Percentiles rank a stretch among this genome's conserved stretches.
These are phyloP conservation scores for Hedychridium roseum DNA, from an alignment of 2,888 invertebrate genomes.

Conservation along the genomic window DNA sequence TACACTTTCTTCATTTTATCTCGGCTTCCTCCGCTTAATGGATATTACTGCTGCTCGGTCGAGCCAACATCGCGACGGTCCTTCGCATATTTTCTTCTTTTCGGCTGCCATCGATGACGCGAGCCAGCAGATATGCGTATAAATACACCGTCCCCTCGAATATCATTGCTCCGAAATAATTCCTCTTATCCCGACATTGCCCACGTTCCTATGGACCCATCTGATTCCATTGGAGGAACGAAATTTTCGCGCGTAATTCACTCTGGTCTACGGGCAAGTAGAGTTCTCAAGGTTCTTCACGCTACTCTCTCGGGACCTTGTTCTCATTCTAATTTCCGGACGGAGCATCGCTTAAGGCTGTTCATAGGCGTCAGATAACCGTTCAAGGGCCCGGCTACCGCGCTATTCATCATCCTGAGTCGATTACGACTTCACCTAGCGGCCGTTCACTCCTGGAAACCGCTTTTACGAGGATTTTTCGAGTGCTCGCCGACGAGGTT, in stretches of 20 bases:
- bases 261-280: too few species aligned
- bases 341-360: slow-evolving; percentile 14
- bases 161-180: too few species aligned
- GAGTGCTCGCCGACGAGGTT: slow-evolving; percentile 13
- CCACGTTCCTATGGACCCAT: too few species aligned
- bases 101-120: too few species aligned
- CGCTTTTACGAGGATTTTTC: slow-evolving; percentile 24
- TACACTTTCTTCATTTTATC: not conserved
- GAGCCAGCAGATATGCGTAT: too few species aligned
- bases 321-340: slow-evolving; percentile 26
- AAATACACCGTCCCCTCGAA: too few species aligned
- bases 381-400: slow-evolving; percentile 13
- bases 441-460: slow-evolving; percentile 24
- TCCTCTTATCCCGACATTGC: too few species aligned
- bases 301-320: slow-evolving; percentile 10
- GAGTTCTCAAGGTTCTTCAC: slow-evolving; percentile 8
- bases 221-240: too few species aligned
- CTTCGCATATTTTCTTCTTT: too few species aligned
- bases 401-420: slow-evolving; percentile 26
- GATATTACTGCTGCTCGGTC: too few species aligned
- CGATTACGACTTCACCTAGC: slow-evolving; percentile 26
- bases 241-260: too few species aligned
- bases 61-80: too few species aligned
- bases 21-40: not conserved
- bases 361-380: slow-evolving; percentile 14